These are phyloP conservation scores for Hydriomena furcata DNA, from an alignment of 2,888 invertebrate species.

Conservation along the genomic window DNA sequence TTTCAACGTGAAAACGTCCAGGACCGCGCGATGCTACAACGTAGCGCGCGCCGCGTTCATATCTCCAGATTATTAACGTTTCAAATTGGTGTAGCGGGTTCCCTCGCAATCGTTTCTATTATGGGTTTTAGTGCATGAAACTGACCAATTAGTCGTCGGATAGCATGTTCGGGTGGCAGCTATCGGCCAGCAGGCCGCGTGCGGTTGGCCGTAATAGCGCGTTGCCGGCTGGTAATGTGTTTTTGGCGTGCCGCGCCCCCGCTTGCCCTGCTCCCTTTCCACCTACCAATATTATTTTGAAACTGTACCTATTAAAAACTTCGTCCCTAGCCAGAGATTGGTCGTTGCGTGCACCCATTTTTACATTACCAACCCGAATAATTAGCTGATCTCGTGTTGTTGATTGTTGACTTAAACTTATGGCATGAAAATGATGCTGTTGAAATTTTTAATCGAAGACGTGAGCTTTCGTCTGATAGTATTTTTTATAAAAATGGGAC, in stretches of 20 bases:
- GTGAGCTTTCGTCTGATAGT: no score
- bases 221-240: slow-evolving; percentile 74
- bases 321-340: slow-evolving; percentile 69
- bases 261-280: slow-evolving; percentile 59
- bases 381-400: slow-evolving; percentile 69
- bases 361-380: slow-evolving; percentile 70
- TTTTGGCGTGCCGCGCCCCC: slow-evolving; percentile 77
- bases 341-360: slow-evolving; percentile 71
- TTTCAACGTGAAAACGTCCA: slow-evolving; percentile 52
- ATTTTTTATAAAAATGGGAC: no score
- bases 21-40: slow-evolving; percentile 14
- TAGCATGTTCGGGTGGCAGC: slow-evolving; percentile 75
- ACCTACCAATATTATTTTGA: slow-evolving; percentile 66
- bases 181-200: slow-evolving; percentile 69
- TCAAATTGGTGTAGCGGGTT: slow-evolving; percentile 55
- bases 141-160: slow-evolving; percentile 76
- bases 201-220: slow-evolving; percentile 78
- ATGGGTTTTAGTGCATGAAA: slow-evolving; percentile 73
- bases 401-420: no score
- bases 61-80: slow-evolving; percentile 57
- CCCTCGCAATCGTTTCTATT: slow-evolving; percentile 64
- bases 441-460: no score
- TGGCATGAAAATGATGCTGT: no score
- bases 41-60: slow-evolving; percentile 29
- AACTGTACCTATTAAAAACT: slow-evolving; percentile 68